These are phyloP conservation scores for Coranthus polyacanthus DNA, from an alignment of 2,797 vertebrate genomes.

Conservation along the genomic window DNA sequence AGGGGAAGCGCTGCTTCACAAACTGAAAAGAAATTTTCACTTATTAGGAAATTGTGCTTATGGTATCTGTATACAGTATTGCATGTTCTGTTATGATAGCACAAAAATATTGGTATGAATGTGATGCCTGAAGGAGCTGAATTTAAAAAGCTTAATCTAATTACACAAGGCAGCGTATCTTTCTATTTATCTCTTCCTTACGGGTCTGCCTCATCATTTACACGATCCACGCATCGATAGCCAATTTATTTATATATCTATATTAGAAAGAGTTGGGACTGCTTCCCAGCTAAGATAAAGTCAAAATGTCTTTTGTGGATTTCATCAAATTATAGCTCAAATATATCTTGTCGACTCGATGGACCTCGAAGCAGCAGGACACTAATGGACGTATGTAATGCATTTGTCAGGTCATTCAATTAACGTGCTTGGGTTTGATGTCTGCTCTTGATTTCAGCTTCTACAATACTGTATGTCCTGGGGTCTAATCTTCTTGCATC, in stretches of 20 bases:
- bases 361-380: slow-evolving; percentile 47
- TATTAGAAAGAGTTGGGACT: slow-evolving; percentile 14
- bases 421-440: slow-evolving; percentile 64
- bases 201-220: slow-evolving; percentile 39
- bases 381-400: slow-evolving; percentile 58
- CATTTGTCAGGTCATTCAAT: slow-evolving; percentile 74
- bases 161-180: slow-evolving; percentile 60
- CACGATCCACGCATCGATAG: slow-evolving; percentile 27
- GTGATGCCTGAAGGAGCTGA: slow-evolving; percentile 47
- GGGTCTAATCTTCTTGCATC: slow-evolving; percentile 8
- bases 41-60: slow-evolving; percentile 28
- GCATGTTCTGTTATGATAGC: slow-evolving; percentile 21
- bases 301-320: slow-evolving; percentile 31
- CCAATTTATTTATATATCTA: slow-evolving; percentile 32
- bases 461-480: neutral
- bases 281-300: slow-evolving; percentile 38
- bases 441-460: slow-evolving; percentile 57
- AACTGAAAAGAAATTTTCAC: slow-evolving; percentile 54
- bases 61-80: neutral
- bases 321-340: too few species aligned
- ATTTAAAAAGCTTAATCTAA: slow-evolving; percentile 67
- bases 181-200: slow-evolving; percentile 58
- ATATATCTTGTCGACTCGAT: slow-evolving; percentile 31
- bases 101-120: too few species aligned
- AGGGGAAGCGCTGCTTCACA: slow-evolving; percentile 37